A percentile compares a stretch with the other conserved stretches of the same genome.
These are phyloP conservation scores for Clarias magur DNA, from an alignment of 2,113 vertebrate genomes.

Conservation along the genomic window DNA sequence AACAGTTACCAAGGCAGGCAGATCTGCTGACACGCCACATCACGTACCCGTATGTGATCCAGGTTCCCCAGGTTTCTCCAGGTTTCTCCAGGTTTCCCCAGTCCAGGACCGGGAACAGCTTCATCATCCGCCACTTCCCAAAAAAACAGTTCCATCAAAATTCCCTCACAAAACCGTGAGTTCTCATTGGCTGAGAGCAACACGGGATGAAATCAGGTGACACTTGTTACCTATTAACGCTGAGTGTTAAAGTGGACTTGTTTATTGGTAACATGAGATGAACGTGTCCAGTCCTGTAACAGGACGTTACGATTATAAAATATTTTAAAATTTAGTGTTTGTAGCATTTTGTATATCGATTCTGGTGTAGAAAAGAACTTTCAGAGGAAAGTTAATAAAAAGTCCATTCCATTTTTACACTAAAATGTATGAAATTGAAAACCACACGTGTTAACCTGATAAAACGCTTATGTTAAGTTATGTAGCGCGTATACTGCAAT, in stretches of 20 bases:
- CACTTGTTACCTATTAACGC: not conserved
- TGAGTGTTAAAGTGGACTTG: not conserved
- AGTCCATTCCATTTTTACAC: not conserved
- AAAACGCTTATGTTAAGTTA: not conserved
- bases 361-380: not conserved
- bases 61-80: not conserved
- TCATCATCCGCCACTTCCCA: not conserved
- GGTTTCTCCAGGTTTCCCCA: not conserved
- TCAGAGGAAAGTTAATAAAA: not conserved
- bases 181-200: not conserved
- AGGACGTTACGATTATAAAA: too few species aligned
- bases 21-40: constrained; percentile 1
- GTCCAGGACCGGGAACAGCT: not conserved
- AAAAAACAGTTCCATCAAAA: not conserved
- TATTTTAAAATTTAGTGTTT: too few species aligned
- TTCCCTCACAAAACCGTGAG: not conserved
- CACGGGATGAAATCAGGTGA: not conserved
- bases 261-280: not conserved
- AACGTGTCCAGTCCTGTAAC: not conserved
- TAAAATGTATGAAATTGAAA: not conserved
- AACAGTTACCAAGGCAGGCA: constrained; percentile 35
- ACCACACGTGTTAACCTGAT: not conserved
- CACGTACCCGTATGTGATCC: not conserved
- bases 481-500: not conserved
- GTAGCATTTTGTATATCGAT: not conserved